Conservation (phyloP, 1,140 invertebrate genomes). For the Galleria mellonella region DNA sequence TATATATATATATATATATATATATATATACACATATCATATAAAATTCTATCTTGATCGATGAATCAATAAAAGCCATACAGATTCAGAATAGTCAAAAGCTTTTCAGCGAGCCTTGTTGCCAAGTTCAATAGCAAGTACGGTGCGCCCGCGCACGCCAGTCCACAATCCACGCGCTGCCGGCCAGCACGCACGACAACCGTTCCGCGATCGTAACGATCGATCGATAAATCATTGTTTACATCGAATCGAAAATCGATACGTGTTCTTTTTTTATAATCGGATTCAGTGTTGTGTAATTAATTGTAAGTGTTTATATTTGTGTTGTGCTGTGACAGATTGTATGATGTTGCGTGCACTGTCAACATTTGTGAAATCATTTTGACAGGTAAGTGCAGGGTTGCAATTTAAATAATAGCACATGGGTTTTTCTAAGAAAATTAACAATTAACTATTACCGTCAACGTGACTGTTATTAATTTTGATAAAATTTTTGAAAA, state of each 20-base stretch:
- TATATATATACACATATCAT: too few relatives aligned
- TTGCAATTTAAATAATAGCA: not conserved
- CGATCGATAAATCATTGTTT: conserved; percentile 15
- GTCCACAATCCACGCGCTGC: conserved; percentile 39
- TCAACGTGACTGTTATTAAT: too few relatives aligned
- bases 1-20: too few relatives aligned
- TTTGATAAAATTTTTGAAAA: too few relatives aligned
- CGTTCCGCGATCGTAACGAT: too few relatives aligned
- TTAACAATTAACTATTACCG: too few relatives aligned
- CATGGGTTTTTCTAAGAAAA: too few relatives aligned
- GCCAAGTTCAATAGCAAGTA: conserved; percentile 45
- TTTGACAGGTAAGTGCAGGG: conserved; percentile 8
- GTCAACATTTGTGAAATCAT: not conserved
- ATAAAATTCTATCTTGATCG: too few relatives aligned
- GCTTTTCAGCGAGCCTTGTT: conserved; percentile 26
- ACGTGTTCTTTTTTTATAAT: conserved; percentile 1
- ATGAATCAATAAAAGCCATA: too few relatives aligned
- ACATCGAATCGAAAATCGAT: conserved; percentile 2
- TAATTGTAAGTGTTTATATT: not conserved
- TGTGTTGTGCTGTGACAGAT: not conserved
- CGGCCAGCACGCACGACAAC: conserved; percentile 41
- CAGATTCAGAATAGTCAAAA: conserved; percentile 21
- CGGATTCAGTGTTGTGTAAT: conserved; percentile 1
- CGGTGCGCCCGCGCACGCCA: conserved; percentile 20
- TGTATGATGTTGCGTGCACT: not conserved